A percentile compares a stretch with the other conserved stretches of the same genome.
Conservation (phyloP, 2,797 vertebrate species). For the Setipinna tenuifilis region DNA sequence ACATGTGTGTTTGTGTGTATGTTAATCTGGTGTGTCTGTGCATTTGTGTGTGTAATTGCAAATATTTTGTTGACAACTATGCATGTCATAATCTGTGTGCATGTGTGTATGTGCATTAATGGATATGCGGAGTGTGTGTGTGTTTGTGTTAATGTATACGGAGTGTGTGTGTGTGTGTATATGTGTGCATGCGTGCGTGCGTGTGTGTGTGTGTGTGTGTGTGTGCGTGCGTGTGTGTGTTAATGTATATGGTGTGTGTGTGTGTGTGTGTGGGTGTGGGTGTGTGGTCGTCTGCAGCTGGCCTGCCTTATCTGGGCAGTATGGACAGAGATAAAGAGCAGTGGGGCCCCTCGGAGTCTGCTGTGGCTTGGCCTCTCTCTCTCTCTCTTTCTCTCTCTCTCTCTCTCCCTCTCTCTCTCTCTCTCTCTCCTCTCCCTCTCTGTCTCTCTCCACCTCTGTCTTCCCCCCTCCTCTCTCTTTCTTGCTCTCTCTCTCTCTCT, state of each 20-base stretch:
- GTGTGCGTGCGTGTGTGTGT: conserved; percentile 27
- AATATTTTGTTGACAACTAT: background rate
- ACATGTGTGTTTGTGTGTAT: conserved; percentile 29
- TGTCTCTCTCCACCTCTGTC: too few species aligned
- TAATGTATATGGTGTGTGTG: background rate
- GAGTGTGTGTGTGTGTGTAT: background rate
- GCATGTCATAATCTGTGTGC: background rate
- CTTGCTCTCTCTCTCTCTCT: too few species aligned
- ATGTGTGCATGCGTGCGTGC: conserved; percentile 38
- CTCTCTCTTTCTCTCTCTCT: background rate
- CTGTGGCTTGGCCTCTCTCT: conserved; percentile 43
- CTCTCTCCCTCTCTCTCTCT: conserved; percentile 14
- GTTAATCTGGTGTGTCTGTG: too few species aligned
- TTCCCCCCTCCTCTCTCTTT: too few species aligned
- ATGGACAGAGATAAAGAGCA: conserved; percentile 62
- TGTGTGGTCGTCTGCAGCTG: conserved; percentile 67
- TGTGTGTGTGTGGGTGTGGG: conserved; percentile 28
- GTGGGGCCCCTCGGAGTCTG: conserved; percentile 59
- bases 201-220: too few species aligned
- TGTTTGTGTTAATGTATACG: background rate
- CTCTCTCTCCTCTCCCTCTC: background rate
- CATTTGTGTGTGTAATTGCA: background rate
- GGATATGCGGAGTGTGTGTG: background rate
- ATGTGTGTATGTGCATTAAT: conserved; percentile 37
- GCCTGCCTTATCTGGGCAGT: conserved; percentile 64